Evolutionary conservation across 2,797 vertebrate species (phyloP), one percentile per base, ranked within the genome.

Genomic region (Nyctibius grandis): DNA sequence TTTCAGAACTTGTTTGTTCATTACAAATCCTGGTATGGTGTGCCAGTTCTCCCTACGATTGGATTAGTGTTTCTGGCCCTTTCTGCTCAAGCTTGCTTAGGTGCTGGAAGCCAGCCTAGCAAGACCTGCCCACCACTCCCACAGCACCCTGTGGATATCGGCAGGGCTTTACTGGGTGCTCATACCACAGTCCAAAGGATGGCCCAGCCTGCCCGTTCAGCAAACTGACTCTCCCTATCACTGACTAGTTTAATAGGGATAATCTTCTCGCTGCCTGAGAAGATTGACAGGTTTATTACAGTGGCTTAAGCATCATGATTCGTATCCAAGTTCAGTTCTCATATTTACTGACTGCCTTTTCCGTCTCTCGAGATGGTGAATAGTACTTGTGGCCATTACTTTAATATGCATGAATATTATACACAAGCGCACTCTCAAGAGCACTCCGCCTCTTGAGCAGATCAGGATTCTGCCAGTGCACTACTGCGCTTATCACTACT

Each of bases 251-350:
- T 84, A 69, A 61, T 9, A 61, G 18, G 18, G 54, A 40, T 84
- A 90, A 85, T 75, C 50, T 75, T 47, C 53, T 78, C 17, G 1
- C 59, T 68, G 6, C 72, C 78, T 23, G 61, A 93, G 45, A 79
- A 89, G 91, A 89, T 28, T 83, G 89, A 80, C 57, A 85, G 68
- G 53, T 85, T 91, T 91, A 85, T 85, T 88, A 83, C 72, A 83
- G 60, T 44, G 28, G 40, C 69, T 91, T 85, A 67, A 89, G 40
- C 48, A 64, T 51, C 7, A 15, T 28, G 40, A 75, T 89, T 91
- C 92, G 79, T 72, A 56, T 85, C 45, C 0, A 53, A 57, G 38
- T 85, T 91, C 20, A 1, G 17, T 87, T 73, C 51, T 87, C 63
- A 8, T 61, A 44, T 75, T 80, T 87, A 48, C 70, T 38, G 63